These are phyloP conservation scores for Fragariocoptes setiger DNA, from an alignment of 1,140 invertebrate genomes.

Conservation along the genomic window DNA sequence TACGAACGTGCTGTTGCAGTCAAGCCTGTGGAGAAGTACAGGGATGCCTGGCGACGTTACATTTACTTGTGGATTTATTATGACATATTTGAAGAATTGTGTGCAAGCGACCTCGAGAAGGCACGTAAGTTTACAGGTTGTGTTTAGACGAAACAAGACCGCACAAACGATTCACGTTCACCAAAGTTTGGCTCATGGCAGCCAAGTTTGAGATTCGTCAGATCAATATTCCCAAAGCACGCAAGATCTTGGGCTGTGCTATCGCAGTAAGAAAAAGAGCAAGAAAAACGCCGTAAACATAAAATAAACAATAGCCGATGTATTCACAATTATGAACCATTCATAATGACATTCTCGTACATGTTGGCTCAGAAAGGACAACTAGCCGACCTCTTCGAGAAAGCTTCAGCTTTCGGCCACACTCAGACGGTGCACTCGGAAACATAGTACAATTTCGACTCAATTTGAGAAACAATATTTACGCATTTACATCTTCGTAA, in stretches of 20 bases:
- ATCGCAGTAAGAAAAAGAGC: slow-evolving; percentile 48
- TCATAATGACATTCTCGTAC: no score
- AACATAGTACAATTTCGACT: no score
- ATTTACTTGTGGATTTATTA: slow-evolving; percentile 99
- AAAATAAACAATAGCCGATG: slow-evolving; percentile 91
- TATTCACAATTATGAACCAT: no score
- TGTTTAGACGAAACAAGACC: slow-evolving; percentile 71
- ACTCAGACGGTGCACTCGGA: no score
- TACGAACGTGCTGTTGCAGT: slow-evolving; percentile 94
- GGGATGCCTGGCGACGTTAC: slow-evolving; percentile 68
- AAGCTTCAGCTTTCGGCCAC: no score
- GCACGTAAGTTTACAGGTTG: slow-evolving; percentile 65
- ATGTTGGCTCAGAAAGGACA: no score
- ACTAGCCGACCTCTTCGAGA: no score
- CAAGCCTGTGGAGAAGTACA: slow-evolving; percentile 57
- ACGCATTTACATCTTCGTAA: no score
- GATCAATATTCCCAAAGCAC: slow-evolving; percentile 51
- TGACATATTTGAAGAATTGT: slow-evolving; percentile 80
- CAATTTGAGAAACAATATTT: no score
- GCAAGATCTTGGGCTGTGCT: slow-evolving; percentile 75
- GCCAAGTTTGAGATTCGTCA: slow-evolving; percentile 90
- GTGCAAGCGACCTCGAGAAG: slow-evolving; percentile 50
- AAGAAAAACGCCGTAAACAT: slow-evolving; percentile 83
- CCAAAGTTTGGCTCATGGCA: slow-evolving; percentile 88
- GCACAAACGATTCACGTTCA: slow-evolving; percentile 92